Evolutionary conservation across 2,797 vertebrate genomes (phyloP), one percentile per base, ranked within the genome.

Genomic region (Trematomus bernacchii): DNA sequence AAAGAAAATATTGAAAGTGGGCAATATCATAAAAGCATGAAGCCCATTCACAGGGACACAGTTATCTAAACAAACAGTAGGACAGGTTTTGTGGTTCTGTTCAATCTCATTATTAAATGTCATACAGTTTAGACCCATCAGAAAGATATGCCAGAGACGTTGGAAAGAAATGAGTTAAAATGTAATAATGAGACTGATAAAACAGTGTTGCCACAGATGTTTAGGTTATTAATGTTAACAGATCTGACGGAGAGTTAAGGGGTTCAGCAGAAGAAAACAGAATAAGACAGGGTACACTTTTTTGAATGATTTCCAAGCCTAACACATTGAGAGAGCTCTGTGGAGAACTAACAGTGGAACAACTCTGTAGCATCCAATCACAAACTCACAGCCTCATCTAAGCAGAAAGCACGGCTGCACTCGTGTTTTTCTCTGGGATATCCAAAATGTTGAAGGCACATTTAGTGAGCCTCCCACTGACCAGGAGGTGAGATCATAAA

Each of bases 351-450:
- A 33, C 57, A 15, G 42, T 14, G 61, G 58, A 66, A 55, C 61
- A 54, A 57, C 60, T 48, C 43, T 71, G 50, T 42, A 71, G 43
- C 61, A 37, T 33, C 70, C 51, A 44, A 44, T 79, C 84, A 83
- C 61, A 77, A 78, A 89, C 79, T 82, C 73, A 19, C 60, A 66
- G 70, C 23, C 65, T 68, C 30, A 79, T 83, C 77, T 18, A 71
- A 81, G 77, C 67, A 86, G 80, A 88, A 82, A 79, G 69, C 54
- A 64, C 80, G 78, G 74, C 85, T 77, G 74, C 19, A 27, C 42
- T 78, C 52, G 43, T 86, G 84, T 89, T 90, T 87, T 76, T 76
- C 73, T 76, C 63, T 53, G 43, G 70, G 42, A 75, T 64, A 65
- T 77, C 59, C 69, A 80, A 86, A 81, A 64, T 80, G 64, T 62